Conservation (phyloP, 2,888 invertebrate genomes). For the Acrobasis repandana region DNA sequence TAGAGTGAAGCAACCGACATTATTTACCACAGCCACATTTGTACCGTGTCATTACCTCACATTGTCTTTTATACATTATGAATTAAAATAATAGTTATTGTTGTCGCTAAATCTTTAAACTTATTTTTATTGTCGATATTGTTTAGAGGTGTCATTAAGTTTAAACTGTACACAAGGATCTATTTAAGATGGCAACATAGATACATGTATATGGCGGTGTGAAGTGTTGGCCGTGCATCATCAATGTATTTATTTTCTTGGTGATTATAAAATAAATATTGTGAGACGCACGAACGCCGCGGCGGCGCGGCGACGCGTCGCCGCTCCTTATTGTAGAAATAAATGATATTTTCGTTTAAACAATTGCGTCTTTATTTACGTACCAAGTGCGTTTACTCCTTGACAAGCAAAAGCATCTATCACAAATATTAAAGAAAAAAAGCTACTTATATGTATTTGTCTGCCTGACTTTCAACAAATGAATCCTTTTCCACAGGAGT, state of each 20-base stretch:
- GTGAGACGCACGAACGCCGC: slow-evolving; percentile 73
- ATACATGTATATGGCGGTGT: slow-evolving; percentile 65
- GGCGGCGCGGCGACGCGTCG: slow-evolving; percentile 52
- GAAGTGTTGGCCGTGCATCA: slow-evolving; percentile 57
- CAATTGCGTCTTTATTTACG: slow-evolving; percentile 60
- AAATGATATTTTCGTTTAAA: slow-evolving; percentile 83
- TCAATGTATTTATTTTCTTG: slow-evolving; percentile 74
- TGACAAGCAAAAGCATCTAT: neutral
- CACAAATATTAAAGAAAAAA: no score
- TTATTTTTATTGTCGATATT: slow-evolving; percentile 68
- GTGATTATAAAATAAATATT: slow-evolving; percentile 69
- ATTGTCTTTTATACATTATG: slow-evolving; percentile 67
- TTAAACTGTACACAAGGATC: slow-evolving; percentile 61
- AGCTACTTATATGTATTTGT: no score
- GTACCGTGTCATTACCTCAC: slow-evolving; percentile 78
- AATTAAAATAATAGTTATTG: slow-evolving; percentile 62
- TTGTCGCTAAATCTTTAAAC: slow-evolving; percentile 64
- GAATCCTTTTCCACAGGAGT: no score
- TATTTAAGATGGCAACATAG: slow-evolving; percentile 71
- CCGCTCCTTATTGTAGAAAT: slow-evolving; percentile 78
- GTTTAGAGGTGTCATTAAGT: slow-evolving; percentile 68
- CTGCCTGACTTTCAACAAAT: no score
- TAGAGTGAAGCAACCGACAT: slow-evolving; percentile 55
- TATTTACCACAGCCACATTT: slow-evolving; percentile 54
- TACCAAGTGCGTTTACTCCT: slow-evolving; percentile 6